Conservation (phyloP, 2,797 vertebrate genomes). For the Periophthalmus magnuspinnatus region DNA sequence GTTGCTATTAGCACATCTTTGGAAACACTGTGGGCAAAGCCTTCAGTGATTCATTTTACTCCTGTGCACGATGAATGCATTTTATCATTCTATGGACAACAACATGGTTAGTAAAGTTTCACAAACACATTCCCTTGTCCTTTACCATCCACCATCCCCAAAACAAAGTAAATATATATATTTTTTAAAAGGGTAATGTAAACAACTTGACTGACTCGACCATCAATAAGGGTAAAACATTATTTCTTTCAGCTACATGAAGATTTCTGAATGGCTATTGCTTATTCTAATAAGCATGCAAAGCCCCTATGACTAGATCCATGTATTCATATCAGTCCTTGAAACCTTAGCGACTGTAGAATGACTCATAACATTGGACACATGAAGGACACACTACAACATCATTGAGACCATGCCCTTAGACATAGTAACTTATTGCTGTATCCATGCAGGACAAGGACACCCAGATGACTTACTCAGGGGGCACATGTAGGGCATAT, state of each 20-base stretch:
- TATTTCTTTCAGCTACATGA: conserved; percentile 47
- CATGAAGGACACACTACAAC: conserved; percentile 20
- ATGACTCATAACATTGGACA: conserved; percentile 7
- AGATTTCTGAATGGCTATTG: conserved; percentile 25
- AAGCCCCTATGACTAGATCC: conserved; percentile 5
- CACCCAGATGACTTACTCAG: neutral
- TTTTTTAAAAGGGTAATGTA: conserved; percentile 20
- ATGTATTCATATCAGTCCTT: conserved; percentile 34
- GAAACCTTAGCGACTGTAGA: conserved; percentile 34
- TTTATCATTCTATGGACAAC: conserved; percentile 11
- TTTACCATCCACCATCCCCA: conserved; percentile 16
- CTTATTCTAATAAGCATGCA: conserved; percentile 44
- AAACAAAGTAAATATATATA: neutral
- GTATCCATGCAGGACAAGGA: conserved; percentile 1
- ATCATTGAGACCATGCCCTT: conserved; percentile 17
- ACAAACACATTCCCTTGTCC: conserved; percentile 12
- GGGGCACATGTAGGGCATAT: neutral
- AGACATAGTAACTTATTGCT: conserved; percentile 9
- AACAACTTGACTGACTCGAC: conserved; percentile 39
- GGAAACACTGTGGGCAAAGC: conserved; percentile 30
- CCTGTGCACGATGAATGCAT: conserved; percentile 18
- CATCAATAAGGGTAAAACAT: conserved; percentile 31
- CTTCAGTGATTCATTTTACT: conserved; percentile 14
- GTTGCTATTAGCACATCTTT: conserved; percentile 6
- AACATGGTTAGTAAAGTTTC: conserved; percentile 14